Percentiles rank a stretch among this genome's conserved stretches.
Evolutionary conservation across 2,797 vertebrate species (phyloP).

Genomic region (Mionectes olivaceus): DNA sequence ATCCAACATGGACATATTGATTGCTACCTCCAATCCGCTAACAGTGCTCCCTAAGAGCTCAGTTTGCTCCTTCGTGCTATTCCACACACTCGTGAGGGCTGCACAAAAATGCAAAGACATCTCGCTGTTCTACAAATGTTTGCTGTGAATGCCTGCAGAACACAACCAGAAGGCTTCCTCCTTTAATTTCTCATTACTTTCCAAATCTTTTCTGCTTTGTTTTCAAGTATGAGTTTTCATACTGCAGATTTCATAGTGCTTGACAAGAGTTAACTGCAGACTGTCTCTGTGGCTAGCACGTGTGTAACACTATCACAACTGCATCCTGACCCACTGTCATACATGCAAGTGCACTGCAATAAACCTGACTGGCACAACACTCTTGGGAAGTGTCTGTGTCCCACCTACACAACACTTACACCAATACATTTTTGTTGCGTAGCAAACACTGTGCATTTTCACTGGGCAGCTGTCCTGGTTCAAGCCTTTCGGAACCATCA

Average conservation of each 20-base stretch:
- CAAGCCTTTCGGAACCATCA: neutral
- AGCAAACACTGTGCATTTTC: neutral
- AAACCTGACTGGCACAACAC: neutral
- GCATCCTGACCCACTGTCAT: neutral
- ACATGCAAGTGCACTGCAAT: accelerated
- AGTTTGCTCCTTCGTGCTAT: neutral
- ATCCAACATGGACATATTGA: neutral
- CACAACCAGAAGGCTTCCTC: neutral
- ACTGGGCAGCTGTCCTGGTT: neutral
- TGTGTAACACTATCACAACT: accelerated
- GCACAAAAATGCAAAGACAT: neutral
- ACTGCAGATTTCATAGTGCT: neutral
- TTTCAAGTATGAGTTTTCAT: neutral
- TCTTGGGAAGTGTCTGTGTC: neutral
- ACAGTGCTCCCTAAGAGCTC: neutral
- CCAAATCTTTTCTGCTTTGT: neutral
- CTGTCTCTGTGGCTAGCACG: neutral
- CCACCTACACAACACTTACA: neutral
- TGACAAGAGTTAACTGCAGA: neutral
- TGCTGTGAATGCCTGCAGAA: neutral
- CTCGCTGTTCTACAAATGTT: neutral
- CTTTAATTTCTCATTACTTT: neutral
- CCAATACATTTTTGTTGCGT: no score
- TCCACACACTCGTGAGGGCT: neutral
- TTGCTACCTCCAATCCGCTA: neutral